Base-by-base conservation (phyloP, 2,797 vertebrate genomes). In the Arctocebus calabarensis region DNA sequence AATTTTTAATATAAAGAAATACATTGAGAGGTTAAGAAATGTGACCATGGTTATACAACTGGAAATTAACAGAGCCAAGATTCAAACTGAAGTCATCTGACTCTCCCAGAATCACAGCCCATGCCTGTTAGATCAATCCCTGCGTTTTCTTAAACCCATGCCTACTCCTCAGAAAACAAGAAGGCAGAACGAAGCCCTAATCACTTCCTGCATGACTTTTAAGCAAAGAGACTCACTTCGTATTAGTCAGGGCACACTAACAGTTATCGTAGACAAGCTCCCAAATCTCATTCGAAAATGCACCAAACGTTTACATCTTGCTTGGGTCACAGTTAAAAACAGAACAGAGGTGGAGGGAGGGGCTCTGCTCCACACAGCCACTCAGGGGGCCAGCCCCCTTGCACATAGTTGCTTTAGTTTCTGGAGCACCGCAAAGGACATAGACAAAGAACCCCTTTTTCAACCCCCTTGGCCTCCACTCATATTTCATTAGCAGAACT, bases 1-100 rank as follows among this genome's bases (percentile, higher is more conserved):
- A 22, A 84, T 61, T 94, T 92, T 95, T 88, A 94, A 88, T 13
- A 88, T 70, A 85, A 66, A 61, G 70, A 95, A 75, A 71, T 22
- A 64, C 88, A 88, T 25, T 91, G 64, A 95, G 23, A 74, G 62
- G 32, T 81, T 87, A 92, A 32, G 29, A 73, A 79, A 87, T 79
- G 32, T 71, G 14, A 79, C 55, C 84, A 84, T 66, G 43, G 77
- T 84, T 74, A 91, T 81, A 81, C 59, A 95, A 75, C 8, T 81
- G 59, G 59, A 90, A 37, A 87, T 5, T 13, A 32, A 17, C 32
- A 74, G 59, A 87, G 82, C 48, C 90, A 91, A 97, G 84, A 93
- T 90, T 32, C 59, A 89, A 74, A 32, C 7, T 43, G 71, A 81
- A 64, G 64, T 74, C 66, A 40, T 77, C 37, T 68, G 52, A 81